Conservation (phyloP, 23 tunicate species). For the Ascidia mentula region DNA sequence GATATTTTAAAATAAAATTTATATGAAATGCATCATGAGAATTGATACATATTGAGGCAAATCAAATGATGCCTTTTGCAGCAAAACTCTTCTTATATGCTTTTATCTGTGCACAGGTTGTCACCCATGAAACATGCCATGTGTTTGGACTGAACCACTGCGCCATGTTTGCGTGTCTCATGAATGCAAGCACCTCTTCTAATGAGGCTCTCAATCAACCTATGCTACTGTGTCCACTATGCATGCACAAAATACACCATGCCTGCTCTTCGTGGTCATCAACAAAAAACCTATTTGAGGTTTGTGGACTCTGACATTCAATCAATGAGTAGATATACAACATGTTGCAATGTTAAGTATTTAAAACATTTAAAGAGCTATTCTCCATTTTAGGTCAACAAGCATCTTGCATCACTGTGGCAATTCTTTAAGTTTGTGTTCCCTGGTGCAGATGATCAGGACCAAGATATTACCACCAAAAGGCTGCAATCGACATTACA, state of each 20-base stretch:
- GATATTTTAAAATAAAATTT: too few species aligned
- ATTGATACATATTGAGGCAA: neutral
- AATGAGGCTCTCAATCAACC: slow-evolving; percentile 72
- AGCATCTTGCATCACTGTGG: neutral
- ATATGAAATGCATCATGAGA: neutral
- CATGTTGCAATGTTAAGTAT: too few species aligned
- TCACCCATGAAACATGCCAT: slow-evolving; percentile 78
- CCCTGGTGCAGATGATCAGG: neutral
- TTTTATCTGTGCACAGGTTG: slow-evolving; percentile 31
- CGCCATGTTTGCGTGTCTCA: slow-evolving; percentile 49
- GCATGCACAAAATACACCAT: slow-evolving; percentile 62
- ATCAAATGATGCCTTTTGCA: too few species aligned
- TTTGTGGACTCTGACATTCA: neutral
- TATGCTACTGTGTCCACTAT: slow-evolving; percentile 57
- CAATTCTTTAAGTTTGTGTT: neutral
- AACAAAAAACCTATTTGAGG: slow-evolving; percentile 21
- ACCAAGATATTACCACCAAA: neutral
- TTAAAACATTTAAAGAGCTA: too few species aligned
- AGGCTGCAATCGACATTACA: neutral
- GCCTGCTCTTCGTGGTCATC: slow-evolving; percentile 12
- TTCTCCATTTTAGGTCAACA: neutral
- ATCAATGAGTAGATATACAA: neutral
- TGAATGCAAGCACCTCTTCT: slow-evolving; percentile 69
- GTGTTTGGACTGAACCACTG: slow-evolving; percentile 76
- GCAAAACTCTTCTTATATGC: too few species aligned